phyloP scores from a whole-genome alignment of 1,140 invertebrate species.

The Zaprionus kolodkinae region DNA sequence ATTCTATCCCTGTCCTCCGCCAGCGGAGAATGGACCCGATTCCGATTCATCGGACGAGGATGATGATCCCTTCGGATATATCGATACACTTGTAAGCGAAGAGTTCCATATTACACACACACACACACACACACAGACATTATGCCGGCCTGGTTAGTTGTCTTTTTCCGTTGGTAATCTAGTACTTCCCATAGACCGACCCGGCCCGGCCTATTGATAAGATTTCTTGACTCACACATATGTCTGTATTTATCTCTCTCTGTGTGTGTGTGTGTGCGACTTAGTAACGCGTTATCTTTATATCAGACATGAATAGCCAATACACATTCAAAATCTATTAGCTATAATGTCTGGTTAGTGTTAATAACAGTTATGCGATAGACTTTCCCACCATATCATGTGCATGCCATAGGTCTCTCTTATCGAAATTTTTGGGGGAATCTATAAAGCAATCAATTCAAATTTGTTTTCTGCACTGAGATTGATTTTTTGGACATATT shows the following conservation, averaged over 20 bases:
- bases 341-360: slow-evolving; percentile 34
- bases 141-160: neutral
- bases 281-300: slow-evolving; percentile 42
- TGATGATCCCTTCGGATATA: slow-evolving; percentile 86
- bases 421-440: slow-evolving; percentile 2
- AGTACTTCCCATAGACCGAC: slow-evolving; percentile 6
- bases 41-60: slow-evolving; percentile 84
- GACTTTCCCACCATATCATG: slow-evolving; percentile 27
- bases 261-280: neutral
- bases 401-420: neutral
- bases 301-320: slow-evolving; percentile 37
- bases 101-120: neutral
- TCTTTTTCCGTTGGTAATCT: slow-evolving; percentile 23
- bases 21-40: slow-evolving; percentile 85
- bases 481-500: neutral
- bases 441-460: slow-evolving; percentile 12
- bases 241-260: neutral
- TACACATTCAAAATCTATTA: slow-evolving; percentile 18
- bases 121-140: neutral
- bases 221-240: slow-evolving; percentile 20
- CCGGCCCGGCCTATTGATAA: slow-evolving; percentile 29
- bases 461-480: neutral
- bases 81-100: slow-evolving; percentile 86
- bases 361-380: slow-evolving; percentile 7
- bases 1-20: slow-evolving; percentile 88